phyloP scores from a whole-genome alignment of 2,888 invertebrate genomes.

The Pristionchus entomophagus region DNA sequence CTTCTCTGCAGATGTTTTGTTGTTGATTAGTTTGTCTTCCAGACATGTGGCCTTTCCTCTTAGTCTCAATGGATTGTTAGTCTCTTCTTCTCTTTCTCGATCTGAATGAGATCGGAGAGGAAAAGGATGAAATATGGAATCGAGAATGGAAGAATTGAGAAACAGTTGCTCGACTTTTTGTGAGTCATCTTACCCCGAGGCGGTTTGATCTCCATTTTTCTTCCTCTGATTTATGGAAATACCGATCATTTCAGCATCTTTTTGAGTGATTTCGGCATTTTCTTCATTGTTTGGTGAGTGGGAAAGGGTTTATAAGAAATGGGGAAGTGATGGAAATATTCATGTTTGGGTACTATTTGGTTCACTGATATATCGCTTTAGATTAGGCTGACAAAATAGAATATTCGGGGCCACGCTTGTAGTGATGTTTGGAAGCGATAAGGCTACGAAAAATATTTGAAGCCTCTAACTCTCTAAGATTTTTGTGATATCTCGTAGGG shows the following conservation, averaged over 20 bases:
- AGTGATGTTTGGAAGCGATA: slow-evolving; percentile 24
- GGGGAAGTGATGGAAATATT: too few species aligned
- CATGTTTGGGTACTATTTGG: background rate
- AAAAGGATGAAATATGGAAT: background rate
- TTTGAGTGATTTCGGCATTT: background rate
- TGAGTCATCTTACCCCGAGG: background rate
- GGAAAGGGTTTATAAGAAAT: background rate
- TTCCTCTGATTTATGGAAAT: background rate
- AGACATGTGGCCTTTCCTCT: background rate
- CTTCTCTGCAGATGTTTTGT: background rate
- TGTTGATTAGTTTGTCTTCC: background rate
- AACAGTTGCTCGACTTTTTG: slow-evolving; percentile 13
- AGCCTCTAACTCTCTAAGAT: background rate
- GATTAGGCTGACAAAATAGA: slow-evolving; percentile 25
- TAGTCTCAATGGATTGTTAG: too few species aligned
- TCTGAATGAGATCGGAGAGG: background rate
- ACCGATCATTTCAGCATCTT: background rate
- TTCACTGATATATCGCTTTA: background rate
- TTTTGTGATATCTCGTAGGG: background rate
- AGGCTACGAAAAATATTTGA: background rate
- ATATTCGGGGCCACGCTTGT: slow-evolving; percentile 17
- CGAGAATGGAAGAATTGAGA: background rate
- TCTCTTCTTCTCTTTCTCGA: background rate
- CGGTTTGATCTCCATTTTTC: background rate
- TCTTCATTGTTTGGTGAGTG: background rate